Percentiles rank a stretch among this genome's conserved stretches.
Evolutionary conservation across 2,797 vertebrate species (phyloP).

Genomic region (Prunella strophiata): DNA sequence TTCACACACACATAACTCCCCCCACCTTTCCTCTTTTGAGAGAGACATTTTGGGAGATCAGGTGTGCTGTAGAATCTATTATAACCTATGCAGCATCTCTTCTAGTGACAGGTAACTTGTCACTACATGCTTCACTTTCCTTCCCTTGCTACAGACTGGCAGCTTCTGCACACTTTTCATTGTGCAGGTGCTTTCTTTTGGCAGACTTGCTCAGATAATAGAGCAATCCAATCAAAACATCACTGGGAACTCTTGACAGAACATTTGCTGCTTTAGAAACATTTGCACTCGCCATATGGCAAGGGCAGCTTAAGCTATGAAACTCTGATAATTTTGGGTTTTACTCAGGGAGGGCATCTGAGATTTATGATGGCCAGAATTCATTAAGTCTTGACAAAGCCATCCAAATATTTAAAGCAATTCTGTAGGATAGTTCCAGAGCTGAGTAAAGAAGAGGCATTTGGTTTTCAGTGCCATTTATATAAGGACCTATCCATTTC

Average conservation of each 20-base stretch:
- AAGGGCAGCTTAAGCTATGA: slow-evolving; percentile 63
- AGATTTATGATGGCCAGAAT: slow-evolving; percentile 69
- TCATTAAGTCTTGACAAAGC: slow-evolving; percentile 57
- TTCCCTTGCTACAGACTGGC: slow-evolving; percentile 31
- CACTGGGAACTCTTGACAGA: slow-evolving; percentile 68
- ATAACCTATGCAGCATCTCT: not conserved
- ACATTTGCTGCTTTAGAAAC: slow-evolving; percentile 76
- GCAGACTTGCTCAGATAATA: slow-evolving; percentile 71
- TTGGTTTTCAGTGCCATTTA: not conserved
- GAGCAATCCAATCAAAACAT: slow-evolving; percentile 75
- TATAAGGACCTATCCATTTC: not conserved
- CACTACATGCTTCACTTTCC: slow-evolving; percentile 7
- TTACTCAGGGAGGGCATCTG: slow-evolving; percentile 40
- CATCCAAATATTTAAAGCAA: slow-evolving; percentile 40
- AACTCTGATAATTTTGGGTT: slow-evolving; percentile 59
- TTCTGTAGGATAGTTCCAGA: slow-evolving; percentile 29
- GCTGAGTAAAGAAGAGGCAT: slow-evolving; percentile 8
- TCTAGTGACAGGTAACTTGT: slow-evolving; percentile 47
- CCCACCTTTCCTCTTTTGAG: not conserved
- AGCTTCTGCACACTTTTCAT: slow-evolving; percentile 39
- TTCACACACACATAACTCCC: accelerated
- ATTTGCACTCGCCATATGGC: slow-evolving; percentile 76
- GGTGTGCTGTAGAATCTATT: not conserved
- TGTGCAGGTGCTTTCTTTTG: slow-evolving; percentile 72
- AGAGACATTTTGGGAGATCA: not conserved